Evolutionary conservation across 1,140 invertebrate species (phyloP).

Genomic region (Brachionus rubens): DNA sequence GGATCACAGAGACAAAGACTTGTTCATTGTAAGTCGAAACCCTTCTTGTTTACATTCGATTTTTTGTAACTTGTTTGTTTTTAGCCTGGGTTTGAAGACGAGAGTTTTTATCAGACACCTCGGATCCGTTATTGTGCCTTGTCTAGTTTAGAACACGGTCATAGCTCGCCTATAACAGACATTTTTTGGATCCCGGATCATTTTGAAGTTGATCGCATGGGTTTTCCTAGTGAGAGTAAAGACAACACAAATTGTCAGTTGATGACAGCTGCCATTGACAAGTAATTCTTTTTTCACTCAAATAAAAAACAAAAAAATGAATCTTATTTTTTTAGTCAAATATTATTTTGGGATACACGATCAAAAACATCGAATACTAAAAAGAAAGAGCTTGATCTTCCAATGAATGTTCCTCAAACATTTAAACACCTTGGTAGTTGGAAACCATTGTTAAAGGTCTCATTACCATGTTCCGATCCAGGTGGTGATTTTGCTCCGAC

Average conservation of each 20-base stretch:
- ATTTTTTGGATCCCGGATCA: conserved; percentile 60
- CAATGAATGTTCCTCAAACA: conserved; percentile 49
- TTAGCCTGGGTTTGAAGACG: conserved; percentile 55
- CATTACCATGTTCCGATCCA: conserved; percentile 55
- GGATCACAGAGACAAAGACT: conserved; percentile 21
- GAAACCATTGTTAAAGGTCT: conserved; percentile 58
- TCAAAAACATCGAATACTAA: conserved; percentile 53
- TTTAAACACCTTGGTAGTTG: conserved; percentile 60
- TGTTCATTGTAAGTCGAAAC: conserved; percentile 45
- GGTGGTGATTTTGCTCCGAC: conserved; percentile 59
- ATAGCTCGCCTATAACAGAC: conserved; percentile 57
- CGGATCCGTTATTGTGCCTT: conserved; percentile 52
- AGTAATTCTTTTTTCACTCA: conserved; percentile 50
- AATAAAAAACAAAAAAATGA: conserved; percentile 49
- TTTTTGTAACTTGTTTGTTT: neutral
- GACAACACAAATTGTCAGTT: conserved; percentile 53
- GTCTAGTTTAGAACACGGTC: conserved; percentile 60
- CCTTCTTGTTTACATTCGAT: conserved; percentile 47
- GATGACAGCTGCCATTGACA: conserved; percentile 57
- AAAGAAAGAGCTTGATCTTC: conserved; percentile 32
- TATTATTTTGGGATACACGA: conserved; percentile 59
- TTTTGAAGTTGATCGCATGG: conserved; percentile 59
- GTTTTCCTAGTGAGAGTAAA: conserved; percentile 58
- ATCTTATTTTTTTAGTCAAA: conserved; percentile 47
- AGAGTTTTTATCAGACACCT: conserved; percentile 57